Percentiles rank a stretch among this genome's conserved stretches.
Evolutionary conservation across 2,797 vertebrate species (phyloP).

Genomic region (Acanthis flammea): DNA sequence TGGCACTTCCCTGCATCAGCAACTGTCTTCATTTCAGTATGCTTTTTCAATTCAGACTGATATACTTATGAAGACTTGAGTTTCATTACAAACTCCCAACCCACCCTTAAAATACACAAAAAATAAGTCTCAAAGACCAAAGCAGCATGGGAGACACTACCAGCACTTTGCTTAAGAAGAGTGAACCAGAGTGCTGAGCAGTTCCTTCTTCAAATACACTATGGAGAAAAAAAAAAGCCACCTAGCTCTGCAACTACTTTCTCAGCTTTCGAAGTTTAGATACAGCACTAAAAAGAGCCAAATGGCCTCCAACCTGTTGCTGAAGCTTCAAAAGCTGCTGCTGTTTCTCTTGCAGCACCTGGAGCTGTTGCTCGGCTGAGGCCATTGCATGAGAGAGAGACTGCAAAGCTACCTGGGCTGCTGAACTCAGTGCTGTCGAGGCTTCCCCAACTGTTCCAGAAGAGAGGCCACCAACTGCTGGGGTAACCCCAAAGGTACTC

Average conservation of each 20-base stretch:
- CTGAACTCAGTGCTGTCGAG: constrained; percentile 96
- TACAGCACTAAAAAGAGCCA: constrained; percentile 79
- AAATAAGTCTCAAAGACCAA: neutral
- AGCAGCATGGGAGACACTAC: neutral
- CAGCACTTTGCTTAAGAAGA: neutral
- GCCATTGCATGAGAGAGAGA: constrained; percentile 99
- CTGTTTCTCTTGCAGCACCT: constrained; percentile 99
- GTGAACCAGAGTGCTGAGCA: neutral
- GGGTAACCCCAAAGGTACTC: constrained; percentile 97
- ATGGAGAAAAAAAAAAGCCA: neutral
- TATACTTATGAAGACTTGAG: neutral
- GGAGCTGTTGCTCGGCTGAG: constrained; percentile 98
- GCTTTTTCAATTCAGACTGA: neutral
- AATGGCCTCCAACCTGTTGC: constrained; percentile 92
- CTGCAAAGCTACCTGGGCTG: constrained; percentile 98
- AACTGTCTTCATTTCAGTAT: neutral
- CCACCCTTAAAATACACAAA: neutral
- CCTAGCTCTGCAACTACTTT: constrained; percentile 62
- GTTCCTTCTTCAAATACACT: constrained; percentile 20
- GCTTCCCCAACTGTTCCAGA: constrained; percentile 93
- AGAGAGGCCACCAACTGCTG: constrained; percentile 91
- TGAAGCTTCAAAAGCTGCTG: constrained; percentile 99
- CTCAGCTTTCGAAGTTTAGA: constrained; percentile 78
- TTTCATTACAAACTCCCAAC: neutral
- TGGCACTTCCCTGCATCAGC: neutral